Conservation (phyloP, 2,113 vertebrate species). For the Ceyx melanurus region DNA sequence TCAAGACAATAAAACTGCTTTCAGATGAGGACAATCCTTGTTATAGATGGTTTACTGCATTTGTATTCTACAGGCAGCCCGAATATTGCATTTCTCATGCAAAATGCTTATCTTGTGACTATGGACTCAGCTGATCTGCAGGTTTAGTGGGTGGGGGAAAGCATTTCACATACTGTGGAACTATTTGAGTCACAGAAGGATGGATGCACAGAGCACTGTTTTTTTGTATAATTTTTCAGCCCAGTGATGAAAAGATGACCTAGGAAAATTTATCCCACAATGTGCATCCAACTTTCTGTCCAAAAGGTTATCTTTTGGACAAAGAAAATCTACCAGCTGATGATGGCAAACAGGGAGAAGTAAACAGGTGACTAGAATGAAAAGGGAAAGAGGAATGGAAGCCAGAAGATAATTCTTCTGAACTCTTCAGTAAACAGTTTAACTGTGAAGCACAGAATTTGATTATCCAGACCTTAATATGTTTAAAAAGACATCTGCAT, state of each 20-base stretch:
- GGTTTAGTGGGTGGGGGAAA: not conserved
- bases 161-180: not conserved
- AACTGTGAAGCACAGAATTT: not conserved
- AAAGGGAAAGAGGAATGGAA: not conserved
- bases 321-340: not conserved
- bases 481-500: not conserved
- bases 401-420: not conserved
- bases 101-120: constrained; percentile 18
- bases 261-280: not conserved
- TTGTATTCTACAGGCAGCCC: not conserved
- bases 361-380: not conserved
- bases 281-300: not conserved
- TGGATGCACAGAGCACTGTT: not conserved
- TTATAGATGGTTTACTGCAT: not conserved
- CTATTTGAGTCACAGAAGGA: constrained; percentile 2
- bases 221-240: not conserved
- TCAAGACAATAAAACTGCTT: not conserved
- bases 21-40: not conserved
- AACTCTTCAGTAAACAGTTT: not conserved
- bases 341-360: not conserved
- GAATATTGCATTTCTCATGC: not conserved
- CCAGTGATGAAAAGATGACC: not conserved
- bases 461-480: not conserved
- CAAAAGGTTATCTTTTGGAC: not conserved
- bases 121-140: constrained; percentile 1